Evolutionary conservation across 2,113 vertebrate species (phyloP), one percentile per base, ranked within the genome.

Genomic region (Dryoscopus gambensis): DNA sequence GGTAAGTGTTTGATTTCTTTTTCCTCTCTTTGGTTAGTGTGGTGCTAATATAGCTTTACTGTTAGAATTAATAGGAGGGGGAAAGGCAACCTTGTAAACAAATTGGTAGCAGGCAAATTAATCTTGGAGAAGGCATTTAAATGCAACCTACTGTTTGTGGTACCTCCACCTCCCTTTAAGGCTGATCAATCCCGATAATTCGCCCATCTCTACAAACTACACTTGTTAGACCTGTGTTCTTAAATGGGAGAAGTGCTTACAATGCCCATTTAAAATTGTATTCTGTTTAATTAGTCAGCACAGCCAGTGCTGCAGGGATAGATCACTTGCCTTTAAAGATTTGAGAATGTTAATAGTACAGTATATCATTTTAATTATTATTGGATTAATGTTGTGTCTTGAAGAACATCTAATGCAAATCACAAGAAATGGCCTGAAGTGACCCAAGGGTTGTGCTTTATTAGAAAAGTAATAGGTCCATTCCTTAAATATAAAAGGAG

Each of bases 281-380:
- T 96, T 96, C 97, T 95, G 78, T 96, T 97, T 98, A 97, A 98
- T 98, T 98, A 98, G 97, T 94, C 96, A 97, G 97, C 88, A 88
- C 80, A 92, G 95, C 88, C 93, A 87, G 90, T 76, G 95, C 98
- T 98, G 91, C 93, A 88, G 97, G 97, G 97, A 92, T 96, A 95
- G 94, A 97, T 98, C 92, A 78, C 97, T 98, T 97, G 89, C 96
- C 97, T 97, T 98, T 98, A 97, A 97, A 98, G 97, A 97, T 97
- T 91, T 98, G 96, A 98, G 98, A 98, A 98, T 98, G 98, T 98
- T 98, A 98, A 98, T 98, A 95, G 97, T 97, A 97, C 93, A 97
- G 97, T 97, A 97, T 88, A 98, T 98, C 98, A 98, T 98, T 98
- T 98, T 97, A 98, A 98, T 98, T 98, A 97, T 97, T 98, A 92